phyloP scores from a whole-genome alignment of 1,140 invertebrate species.

The Tetraneura akinire region DNA sequence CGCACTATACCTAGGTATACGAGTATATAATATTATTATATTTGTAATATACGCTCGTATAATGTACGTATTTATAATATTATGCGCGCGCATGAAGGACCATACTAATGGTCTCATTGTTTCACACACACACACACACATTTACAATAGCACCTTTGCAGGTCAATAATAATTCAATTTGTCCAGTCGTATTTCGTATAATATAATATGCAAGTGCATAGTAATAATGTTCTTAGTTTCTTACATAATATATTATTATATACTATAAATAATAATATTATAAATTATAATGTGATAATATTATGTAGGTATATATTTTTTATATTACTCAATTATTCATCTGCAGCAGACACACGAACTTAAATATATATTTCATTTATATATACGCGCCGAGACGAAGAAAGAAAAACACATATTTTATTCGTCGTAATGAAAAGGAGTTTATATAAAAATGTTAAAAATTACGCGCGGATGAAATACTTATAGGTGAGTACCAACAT shows the following conservation, averaged over 20 bases:
- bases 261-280: no score
- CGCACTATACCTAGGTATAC: background rate
- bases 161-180: constrained; percentile 45
- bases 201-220: no score
- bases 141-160: background rate
- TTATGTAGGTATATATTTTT: background rate
- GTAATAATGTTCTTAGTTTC: no score
- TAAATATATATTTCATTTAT: no score
- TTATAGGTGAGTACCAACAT: no score
- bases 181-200: no score
- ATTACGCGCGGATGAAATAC: constrained; percentile 4
- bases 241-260: no score
- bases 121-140: background rate
- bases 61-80: background rate
- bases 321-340: constrained; percentile 37
- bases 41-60: background rate
- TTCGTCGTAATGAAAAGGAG: no score
- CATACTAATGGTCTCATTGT: constrained; percentile 46
- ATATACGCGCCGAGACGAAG: background rate
- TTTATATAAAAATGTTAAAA: constrained; percentile 5
- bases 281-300: no score
- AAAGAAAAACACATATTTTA: constrained; percentile 7
- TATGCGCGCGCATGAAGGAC: background rate
- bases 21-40: constrained; percentile 6
- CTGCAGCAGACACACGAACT: no score